Conservation (phyloP, 2,888 invertebrate species). For the Scaeva pyrastri region DNA sequence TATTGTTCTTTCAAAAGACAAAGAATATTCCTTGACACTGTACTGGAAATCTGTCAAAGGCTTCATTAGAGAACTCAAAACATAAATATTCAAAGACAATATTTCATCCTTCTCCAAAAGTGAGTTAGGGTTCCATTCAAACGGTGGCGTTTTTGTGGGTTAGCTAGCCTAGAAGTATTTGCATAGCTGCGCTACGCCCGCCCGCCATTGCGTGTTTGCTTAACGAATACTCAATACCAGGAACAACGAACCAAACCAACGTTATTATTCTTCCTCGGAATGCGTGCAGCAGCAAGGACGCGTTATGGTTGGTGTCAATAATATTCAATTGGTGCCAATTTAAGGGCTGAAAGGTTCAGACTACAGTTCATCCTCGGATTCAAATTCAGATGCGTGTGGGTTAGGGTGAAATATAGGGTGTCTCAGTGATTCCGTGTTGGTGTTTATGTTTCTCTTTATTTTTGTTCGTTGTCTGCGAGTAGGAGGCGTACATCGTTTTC, state of each 20-base stretch:
- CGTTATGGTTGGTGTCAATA: constrained; percentile 49
- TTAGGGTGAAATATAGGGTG: not conserved
- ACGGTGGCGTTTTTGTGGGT: not conserved
- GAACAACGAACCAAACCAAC: constrained; percentile 1
- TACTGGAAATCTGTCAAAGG: not conserved
- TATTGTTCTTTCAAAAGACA: not conserved
- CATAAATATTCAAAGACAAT: not conserved
- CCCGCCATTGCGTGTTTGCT: constrained; percentile 35
- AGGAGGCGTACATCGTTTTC: not conserved
- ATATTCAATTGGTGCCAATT: constrained; percentile 66
- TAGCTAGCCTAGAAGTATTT: constrained; percentile 2
- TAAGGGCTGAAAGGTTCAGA: constrained; percentile 41
- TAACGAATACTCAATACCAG: constrained; percentile 40
- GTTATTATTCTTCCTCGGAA: constrained; percentile 23
- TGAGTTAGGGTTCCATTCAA: not conserved
- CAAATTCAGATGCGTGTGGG: constrained; percentile 4
- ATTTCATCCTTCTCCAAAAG: not conserved
- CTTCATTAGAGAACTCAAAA: not conserved
- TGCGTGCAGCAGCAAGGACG: constrained; percentile 32
- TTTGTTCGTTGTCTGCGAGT: not conserved
- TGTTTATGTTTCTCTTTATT: not conserved
- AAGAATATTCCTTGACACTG: not conserved
- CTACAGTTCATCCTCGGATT: constrained; percentile 5
- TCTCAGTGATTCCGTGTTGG: not conserved
- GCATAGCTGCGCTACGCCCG: constrained; percentile 2